Evolutionary conservation across 1,140 invertebrate genomes (phyloP).

Genomic region (Oreohelix idahoensis): DNA sequence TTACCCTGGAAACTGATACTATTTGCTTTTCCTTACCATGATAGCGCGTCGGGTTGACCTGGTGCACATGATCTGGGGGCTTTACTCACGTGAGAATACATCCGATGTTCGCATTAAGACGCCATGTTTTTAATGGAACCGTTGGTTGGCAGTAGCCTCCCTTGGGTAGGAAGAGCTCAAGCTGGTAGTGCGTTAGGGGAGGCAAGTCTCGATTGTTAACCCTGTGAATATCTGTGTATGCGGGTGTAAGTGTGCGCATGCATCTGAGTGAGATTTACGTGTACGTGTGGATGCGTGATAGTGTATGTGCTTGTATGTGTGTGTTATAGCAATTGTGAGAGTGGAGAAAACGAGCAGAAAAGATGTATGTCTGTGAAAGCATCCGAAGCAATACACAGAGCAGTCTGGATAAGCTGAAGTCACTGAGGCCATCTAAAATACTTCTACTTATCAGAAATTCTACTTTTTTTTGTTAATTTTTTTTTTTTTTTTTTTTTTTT

Average conservation of each 20-base stretch:
- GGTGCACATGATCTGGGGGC: neutral
- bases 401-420: too few species aligned
- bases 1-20: neutral
- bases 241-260: conserved; percentile 1
- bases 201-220: neutral
- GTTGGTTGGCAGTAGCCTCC: neutral
- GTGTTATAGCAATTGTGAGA: neutral
- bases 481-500: too few species aligned
- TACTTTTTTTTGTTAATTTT: too few species aligned
- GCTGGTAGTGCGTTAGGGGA: neutral
- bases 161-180: neutral
- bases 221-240: too few species aligned
- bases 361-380: too few species aligned
- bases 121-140: neutral
- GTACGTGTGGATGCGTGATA: conserved; percentile 10
- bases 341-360: too few species aligned
- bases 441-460: too few species aligned
- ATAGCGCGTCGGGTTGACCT: neutral
- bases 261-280: conserved; percentile 18
- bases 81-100: neutral
- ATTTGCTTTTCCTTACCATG: neutral
- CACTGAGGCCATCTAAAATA: too few species aligned
- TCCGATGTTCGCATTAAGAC: conserved; percentile 3
- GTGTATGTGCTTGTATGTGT: conserved; percentile 1
- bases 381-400: too few species aligned